Base-by-base conservation (phyloP, 2,113 vertebrate species). In the Pagrus major region DNA sequence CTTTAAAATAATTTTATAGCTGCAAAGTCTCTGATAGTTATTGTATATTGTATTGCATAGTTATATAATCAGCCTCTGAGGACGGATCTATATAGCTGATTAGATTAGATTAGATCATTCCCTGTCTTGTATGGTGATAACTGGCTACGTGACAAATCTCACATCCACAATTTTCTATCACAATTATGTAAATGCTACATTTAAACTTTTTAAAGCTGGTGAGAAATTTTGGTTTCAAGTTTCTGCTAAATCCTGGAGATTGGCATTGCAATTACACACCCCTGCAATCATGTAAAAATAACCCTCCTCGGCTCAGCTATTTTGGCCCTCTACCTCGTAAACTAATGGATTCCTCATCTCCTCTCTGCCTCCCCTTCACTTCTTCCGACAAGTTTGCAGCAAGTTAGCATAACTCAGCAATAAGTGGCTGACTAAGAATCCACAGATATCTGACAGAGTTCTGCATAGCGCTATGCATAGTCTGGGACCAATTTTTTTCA, bases 231-330 rank as follows among this genome's bases (percentile, higher is more conserved):
- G 18, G 15, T 54, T 76, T 79, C 39, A 68, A 69, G 41, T 75
- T 54, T 20, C 61, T 61, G 18, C 9, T 71, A 65, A 86, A 71
- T 70, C 66, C 47, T 29, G 25, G 59, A 68, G 80, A 87, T 75
- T 90, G 85, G 51, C 87, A 41, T 67, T 27, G 60, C 46, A 83
- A 83, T 88, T 74, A 85, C 73, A 71, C 63, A 69, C 56, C 74
- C 29, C 67, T 81, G 85, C 70, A 83, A 67, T 86, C 46, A 11
- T 59, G 52, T 76, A 37, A 54, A 84, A 84, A 81, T 69, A 81
- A 27, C 78, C n/a, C 68, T 80, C 25, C 49, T 52, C 46, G 1
- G 29, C 56, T 20, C 16, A 65, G 29, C 46, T 66, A 21, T 65
- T 82, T 78, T 68, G 74, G 51, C 37, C 52, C 59, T 76, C n/a